These are phyloP conservation scores for Diploscapter pachys DNA, from an alignment of 1,140 invertebrate species.

Conservation along the genomic window DNA sequence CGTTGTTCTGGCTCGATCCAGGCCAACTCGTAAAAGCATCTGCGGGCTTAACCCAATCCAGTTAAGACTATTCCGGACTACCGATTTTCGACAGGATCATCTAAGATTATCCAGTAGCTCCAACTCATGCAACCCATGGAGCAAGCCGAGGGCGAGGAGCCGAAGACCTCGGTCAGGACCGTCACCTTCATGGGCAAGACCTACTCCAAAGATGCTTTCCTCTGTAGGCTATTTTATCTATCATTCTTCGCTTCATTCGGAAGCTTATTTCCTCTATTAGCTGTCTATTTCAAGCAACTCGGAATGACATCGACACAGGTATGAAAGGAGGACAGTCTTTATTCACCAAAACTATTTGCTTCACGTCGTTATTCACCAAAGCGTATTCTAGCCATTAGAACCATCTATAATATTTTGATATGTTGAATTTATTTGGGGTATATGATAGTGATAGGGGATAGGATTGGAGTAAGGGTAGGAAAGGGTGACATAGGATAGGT, in stretches of 20 bases:
- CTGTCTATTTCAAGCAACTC: constrained; percentile 87
- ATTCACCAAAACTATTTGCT: neutral
- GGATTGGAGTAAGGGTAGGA: too few species aligned
- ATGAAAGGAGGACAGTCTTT: neutral
- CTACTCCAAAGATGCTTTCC: constrained; percentile 70
- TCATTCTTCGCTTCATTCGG: constrained; percentile 99
- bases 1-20: too few species aligned
- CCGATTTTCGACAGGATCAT: too few species aligned
- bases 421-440: too few species aligned
- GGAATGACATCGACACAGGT: constrained; percentile 67
- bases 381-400: neutral
- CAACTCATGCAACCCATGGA: too few species aligned
- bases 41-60: too few species aligned
- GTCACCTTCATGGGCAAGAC: constrained; percentile 46
- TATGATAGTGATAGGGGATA: too few species aligned
- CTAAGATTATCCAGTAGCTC: too few species aligned
- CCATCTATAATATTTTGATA: neutral
- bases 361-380: neutral
- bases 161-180: constrained; percentile 33
- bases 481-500: too few species aligned
- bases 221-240: constrained; percentile 95
- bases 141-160: constrained; percentile 10
- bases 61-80: too few species aligned
- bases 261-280: constrained; percentile 92
- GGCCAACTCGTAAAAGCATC: too few species aligned